phyloP scores from a whole-genome alignment of 2,113 vertebrate species.

The Leptodactylus fuscus region DNA sequence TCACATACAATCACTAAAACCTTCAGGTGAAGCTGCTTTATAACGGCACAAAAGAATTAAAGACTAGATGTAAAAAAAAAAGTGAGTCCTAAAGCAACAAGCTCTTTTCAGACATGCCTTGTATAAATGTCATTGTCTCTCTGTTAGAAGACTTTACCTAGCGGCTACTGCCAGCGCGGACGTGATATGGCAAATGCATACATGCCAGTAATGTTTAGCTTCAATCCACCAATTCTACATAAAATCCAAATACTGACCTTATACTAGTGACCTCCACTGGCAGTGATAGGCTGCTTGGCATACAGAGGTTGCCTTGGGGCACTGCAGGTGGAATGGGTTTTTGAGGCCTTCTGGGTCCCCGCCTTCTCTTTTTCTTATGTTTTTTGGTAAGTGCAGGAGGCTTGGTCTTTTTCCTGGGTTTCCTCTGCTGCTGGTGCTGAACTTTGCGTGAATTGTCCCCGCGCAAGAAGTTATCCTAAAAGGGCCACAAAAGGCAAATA shows the following conservation, averaged over 20 bases:
- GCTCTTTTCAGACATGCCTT: no score
- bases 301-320: slow-evolving; percentile 96
- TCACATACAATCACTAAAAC: no score
- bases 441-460: slow-evolving; percentile 93
- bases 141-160: no score
- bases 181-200: no score
- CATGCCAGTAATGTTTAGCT: no score
- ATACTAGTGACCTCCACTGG: slow-evolving; percentile 85
- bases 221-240: background rate
- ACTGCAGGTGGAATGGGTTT: slow-evolving; percentile 97
- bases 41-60: no score
- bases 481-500: background rate
- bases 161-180: no score
- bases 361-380: slow-evolving; percentile 97
- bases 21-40: no score
- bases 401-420: slow-evolving; percentile 99
- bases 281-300: slow-evolving; percentile 92
- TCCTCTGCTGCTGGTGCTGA: slow-evolving; percentile 96
- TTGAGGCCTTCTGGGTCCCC: slow-evolving; percentile 92
- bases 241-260: slow-evolving; percentile 75
- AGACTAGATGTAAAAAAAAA: no score
- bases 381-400: slow-evolving; percentile 99
- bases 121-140: no score
- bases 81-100: no score
- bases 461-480: slow-evolving; percentile 95